Evolutionary conservation across 2,113 vertebrate genomes (phyloP).

Genomic region (Neomonachus schauinslandi): DNA sequence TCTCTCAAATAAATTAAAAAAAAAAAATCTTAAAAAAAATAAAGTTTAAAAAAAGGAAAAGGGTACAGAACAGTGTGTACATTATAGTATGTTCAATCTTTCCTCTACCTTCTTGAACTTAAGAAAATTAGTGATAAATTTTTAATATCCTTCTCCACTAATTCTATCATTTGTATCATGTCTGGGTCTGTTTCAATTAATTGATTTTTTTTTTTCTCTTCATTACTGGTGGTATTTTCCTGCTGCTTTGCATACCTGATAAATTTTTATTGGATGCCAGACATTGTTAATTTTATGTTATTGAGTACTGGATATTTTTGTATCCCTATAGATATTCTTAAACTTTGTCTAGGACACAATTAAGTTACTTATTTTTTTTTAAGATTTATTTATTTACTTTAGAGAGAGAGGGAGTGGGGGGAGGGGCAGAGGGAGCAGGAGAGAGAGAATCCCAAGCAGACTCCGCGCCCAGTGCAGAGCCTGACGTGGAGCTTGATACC

Average conservation of each 20-base stretch:
- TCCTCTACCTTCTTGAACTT: slow-evolving; percentile 3
- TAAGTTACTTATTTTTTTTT: not conserved
- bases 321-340: not conserved
- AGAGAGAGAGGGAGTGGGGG: not conserved
- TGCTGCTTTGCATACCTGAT: not conserved
- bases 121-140: slow-evolving; percentile 10
- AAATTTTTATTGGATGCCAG: not conserved
- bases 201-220: not conserved
- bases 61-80: not conserved
- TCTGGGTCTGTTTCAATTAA: not conserved
- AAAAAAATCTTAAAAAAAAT: not conserved
- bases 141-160: slow-evolving; percentile 19
- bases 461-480: not conserved
- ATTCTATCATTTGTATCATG: slow-evolving; percentile 18
- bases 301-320: not conserved
- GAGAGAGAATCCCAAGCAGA: not conserved
- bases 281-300: not conserved
- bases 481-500: not conserved
- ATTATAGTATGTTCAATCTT: slow-evolving; percentile 1
- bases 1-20: no score
- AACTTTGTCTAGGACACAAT: not conserved
- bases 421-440: not conserved
- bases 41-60: not conserved
- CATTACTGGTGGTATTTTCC: not conserved
- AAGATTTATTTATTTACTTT: not conserved